These are phyloP conservation scores for Parazoanthus atlanticus DNA, from an alignment of 92 coral and sea anemone genomes.

Conservation along the genomic window DNA sequence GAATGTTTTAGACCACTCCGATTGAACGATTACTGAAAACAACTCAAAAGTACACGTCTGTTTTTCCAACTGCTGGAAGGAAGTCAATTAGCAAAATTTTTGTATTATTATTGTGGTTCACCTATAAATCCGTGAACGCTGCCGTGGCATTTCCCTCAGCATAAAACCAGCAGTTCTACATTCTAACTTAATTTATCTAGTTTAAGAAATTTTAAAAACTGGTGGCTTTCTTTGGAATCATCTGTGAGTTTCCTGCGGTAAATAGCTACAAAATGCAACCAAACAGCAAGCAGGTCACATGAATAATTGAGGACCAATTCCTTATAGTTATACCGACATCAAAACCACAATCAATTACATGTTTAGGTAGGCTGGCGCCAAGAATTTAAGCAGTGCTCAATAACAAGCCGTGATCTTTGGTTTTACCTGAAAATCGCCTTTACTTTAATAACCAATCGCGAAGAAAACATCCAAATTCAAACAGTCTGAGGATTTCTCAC, in stretches of 20 bases:
- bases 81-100: too few species aligned
- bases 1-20: neutral
- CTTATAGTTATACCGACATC: conserved; percentile 8
- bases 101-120: neutral
- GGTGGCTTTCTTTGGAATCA: neutral
- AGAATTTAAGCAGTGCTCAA: neutral
- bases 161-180: neutral
- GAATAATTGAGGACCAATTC: neutral
- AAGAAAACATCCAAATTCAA: neutral
- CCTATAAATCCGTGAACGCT: neutral
- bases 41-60: neutral
- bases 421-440: conserved; percentile 7
- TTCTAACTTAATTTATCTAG: neutral
- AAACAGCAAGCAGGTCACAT: conserved; percentile 4
- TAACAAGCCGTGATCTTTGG: conserved; percentile 6
- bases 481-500: too few species aligned
- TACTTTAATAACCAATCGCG: neutral
- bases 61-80: neutral
- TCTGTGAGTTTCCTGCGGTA: neutral
- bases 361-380: conserved; percentile 2
- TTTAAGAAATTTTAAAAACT: neutral
- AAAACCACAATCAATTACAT: conserved; percentile 20
- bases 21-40: neutral
- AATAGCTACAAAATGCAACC: neutral
- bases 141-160: neutral